Base-by-base conservation (phyloP, 2,113 vertebrate genomes). In the Quiscalus mexicanus region DNA sequence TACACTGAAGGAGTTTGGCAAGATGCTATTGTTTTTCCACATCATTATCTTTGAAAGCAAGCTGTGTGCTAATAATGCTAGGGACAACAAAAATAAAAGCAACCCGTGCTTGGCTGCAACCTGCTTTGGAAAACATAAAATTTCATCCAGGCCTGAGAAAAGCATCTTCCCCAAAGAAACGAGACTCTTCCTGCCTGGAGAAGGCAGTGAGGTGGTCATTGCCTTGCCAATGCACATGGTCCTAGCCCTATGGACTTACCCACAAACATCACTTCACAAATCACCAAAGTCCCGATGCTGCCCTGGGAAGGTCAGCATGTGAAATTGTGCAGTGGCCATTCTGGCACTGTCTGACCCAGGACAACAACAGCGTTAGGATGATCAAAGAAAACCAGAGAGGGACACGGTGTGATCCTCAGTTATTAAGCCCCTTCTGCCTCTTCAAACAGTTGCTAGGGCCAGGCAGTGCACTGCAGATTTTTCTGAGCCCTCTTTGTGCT, bases 21-120 rank as follows among this genome's bases (percentile, higher is more conserved):
- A 85, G 67, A 82, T 82, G 53, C 31, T 94, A 55, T 94, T 93
- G 93, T 95, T 96, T 96, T 96, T 59, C 70, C 65, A 56, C 30
- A 42, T 74, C 5, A 3, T 93, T 97, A 83, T 96, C 93, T 97
- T 76, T 87, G 87, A 81, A 94, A 97, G 95, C 86, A 96, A 97
- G 86, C 88, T 94, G 81, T 87, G 67, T 84, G 73, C 58, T 93
- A 94, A 64, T 96, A 92, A 65, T 52, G 55, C 44, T 44, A 45
- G 50, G 74, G 87, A 73, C 86, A 87, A 90, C 87, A 95, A 71
- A 55, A 56, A 75, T 84, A 89, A 92, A 84, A 82, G 58, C 39
- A 68, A 79, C 33, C 22, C 4, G 0, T 47, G 45, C 89, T 73
- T 90, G 75, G 67, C 82, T 78, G 21, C 84, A 73, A 69, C 71